Evolutionary conservation across 2,113 vertebrate genomes (phyloP).

Genomic region (Platichthys flesus): DNA sequence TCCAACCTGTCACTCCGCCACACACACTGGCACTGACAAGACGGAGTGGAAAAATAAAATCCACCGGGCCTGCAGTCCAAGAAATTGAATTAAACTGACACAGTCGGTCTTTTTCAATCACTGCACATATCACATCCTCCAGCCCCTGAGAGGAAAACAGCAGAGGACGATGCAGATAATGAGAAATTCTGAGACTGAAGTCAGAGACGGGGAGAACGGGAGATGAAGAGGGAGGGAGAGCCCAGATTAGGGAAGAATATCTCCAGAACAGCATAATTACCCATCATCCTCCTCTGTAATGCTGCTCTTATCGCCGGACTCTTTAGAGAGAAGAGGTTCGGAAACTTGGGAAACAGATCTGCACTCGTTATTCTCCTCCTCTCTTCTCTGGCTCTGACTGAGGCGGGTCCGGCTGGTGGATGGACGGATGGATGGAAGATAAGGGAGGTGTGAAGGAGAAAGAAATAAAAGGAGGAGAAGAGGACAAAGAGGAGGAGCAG

Average conservation of each 20-base stretch:
- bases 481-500: neutral
- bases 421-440: no score
- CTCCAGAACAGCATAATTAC: slow-evolving; percentile 62
- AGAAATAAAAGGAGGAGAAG: neutral
- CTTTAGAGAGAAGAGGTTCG: slow-evolving; percentile 39
- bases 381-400: neutral
- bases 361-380: neutral
- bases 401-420: neutral
- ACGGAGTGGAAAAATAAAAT: neutral
- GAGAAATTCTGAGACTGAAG: slow-evolving; percentile 43
- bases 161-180: slow-evolving; percentile 33
- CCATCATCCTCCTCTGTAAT: slow-evolving; percentile 61
- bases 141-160: slow-evolving; percentile 8
- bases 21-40: neutral
- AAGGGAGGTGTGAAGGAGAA: neutral
- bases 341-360: slow-evolving; percentile 40
- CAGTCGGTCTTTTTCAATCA: slow-evolving; percentile 27
- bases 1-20: neutral
- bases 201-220: slow-evolving; percentile 15
- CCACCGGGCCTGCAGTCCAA: neutral
- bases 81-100: slow-evolving; percentile 38
- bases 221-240: slow-evolving; percentile 23
- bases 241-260: slow-evolving; percentile 57
- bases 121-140: slow-evolving; percentile 44
- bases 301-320: slow-evolving; percentile 49